Base-by-base conservation (phyloP, 2,797 vertebrate species). In the Cichlasoma orientale region DNA sequence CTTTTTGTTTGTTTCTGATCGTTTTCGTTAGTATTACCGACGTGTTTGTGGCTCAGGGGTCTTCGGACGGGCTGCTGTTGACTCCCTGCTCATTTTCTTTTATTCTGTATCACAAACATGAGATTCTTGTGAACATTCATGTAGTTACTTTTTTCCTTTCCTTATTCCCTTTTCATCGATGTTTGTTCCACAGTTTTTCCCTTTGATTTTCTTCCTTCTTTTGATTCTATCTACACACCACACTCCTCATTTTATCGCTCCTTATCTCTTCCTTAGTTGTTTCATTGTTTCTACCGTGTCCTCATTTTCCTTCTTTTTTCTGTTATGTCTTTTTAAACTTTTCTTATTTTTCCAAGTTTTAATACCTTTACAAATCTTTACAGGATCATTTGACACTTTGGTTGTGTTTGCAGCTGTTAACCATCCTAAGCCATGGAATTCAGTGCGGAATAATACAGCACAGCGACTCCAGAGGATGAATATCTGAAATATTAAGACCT, bases 401-500 rank as follows among this genome's bases (percentile, higher is more conserved):
- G 73, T 21, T 53, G 52, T 53, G 52, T 53, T 53, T 53, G 52
- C n/a, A 53, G 9, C 11, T 53, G 52, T 53, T 21, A 21, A 53
- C 52, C 9, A 13, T 41, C 4, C 38, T 13, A 41, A 41, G 38
- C 38, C 38, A 21, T 53, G 58, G 21, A 16, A 61, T 61, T 61
- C 4, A 2, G 13, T 41, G 58, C 36, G 5, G 36, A 61, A 61
- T 25, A 8, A 61, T 41, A 21, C 36, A 16, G 36, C 36, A 16
- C 21, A 8, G 13, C 1, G 13, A 41, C 58, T 41, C 58, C 58
- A 41, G 23, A 36, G 27, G 72, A 79, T 41, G 53, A 29, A 75
- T 79, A 74, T 68, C 16, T 52, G 56, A 73, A 87, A 75, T 56
- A 82, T 69, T 70, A 82, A 86, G 76, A 80, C 52, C 66, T 80